These are phyloP conservation scores for Pangasius mekongensis DNA, from an alignment of 2,797 vertebrate species.

Conservation along the genomic window DNA sequence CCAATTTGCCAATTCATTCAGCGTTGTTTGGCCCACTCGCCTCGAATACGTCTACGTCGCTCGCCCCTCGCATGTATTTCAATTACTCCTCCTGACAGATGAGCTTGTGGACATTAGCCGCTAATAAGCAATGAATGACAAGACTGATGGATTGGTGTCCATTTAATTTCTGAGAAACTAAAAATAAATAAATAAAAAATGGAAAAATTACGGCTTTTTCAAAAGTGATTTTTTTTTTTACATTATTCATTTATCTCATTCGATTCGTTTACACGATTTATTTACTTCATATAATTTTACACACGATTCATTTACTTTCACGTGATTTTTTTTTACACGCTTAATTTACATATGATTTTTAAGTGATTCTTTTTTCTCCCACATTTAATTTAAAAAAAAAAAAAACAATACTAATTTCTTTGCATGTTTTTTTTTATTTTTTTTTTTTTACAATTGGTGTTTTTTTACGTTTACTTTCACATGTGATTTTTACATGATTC, in stretches of 20 bases:
- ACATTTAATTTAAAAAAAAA: neutral
- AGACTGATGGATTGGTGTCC: slow-evolving; percentile 27
- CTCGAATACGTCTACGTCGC: slow-evolving; percentile 26
- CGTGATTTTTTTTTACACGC: neutral
- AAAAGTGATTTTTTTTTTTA: neutral
- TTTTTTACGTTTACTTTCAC: neutral
- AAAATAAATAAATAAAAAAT: neutral
- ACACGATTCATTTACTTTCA: neutral
- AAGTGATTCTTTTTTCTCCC: neutral
- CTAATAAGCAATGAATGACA: slow-evolving; percentile 36
- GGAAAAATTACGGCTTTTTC: neutral
- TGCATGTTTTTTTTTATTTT: neutral
- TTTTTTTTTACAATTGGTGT: neutral
- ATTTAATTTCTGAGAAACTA: neutral
- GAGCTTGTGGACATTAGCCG: slow-evolving; percentile 49
- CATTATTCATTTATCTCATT: neutral
- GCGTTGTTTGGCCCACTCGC: slow-evolving; percentile 41
- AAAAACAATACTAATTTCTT: neutral
- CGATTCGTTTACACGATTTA: neutral
- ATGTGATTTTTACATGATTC: neutral
- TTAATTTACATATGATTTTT: neutral
- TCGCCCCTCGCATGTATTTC: slow-evolving; percentile 54
- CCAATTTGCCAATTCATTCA: slow-evolving; percentile 53
- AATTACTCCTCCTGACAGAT: slow-evolving; percentile 55
- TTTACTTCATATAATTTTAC: neutral